Base-by-base conservation (phyloP, 2,888 invertebrate species). In the Hanleya hanleyi region DNA sequence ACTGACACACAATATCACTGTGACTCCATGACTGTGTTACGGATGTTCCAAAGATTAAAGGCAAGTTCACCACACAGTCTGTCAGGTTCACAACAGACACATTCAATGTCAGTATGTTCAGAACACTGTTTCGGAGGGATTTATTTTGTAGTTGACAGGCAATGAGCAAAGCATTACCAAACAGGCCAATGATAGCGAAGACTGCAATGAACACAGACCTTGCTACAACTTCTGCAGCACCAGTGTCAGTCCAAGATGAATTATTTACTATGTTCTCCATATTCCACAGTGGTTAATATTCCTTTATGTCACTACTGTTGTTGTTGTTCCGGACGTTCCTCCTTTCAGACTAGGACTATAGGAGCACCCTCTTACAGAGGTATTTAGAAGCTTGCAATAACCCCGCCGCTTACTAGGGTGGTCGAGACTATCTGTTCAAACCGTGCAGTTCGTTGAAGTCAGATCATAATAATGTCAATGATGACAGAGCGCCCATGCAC, bases 51-150 rank as follows among this genome's bases (percentile, higher is more conserved):
- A 88, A 73, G 0, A 87, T 76, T 6, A 89, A 68, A 0, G 87
- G 77, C 84, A 88, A 85, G 71, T 87, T 87, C 32, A 84, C 70
- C 12, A 84, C 49, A 73, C 85, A 83, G 71, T 88, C 86, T 29
- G 84, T 73, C 1, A 88, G 72, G 61, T 87, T 86, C 15, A 83
- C 77, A 0, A 83, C 76, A 1, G 84, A 84, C 65, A 86, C 49
- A 71, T 86, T 86, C 36, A 85, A 74, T 1, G 86, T 77, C 37
- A 86, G 77, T 22, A 86, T 70, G 70, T 84, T 85, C 36, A 86
- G 80, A 1, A 78, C 73, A 1, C 75, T 71, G 6, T 74, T 64
- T 22, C 84, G 74, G 22, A 83, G 80, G 38, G 81, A 78, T 32
- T 75, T 75, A 62, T 82, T 83, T 62, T 85, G 84, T 18, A 82